A percentile compares a stretch with the other conserved stretches of the same genome.
phyloP scores from a whole-genome alignment of 1,140 invertebrate genomes.

The Saccostrea glomerata region DNA sequence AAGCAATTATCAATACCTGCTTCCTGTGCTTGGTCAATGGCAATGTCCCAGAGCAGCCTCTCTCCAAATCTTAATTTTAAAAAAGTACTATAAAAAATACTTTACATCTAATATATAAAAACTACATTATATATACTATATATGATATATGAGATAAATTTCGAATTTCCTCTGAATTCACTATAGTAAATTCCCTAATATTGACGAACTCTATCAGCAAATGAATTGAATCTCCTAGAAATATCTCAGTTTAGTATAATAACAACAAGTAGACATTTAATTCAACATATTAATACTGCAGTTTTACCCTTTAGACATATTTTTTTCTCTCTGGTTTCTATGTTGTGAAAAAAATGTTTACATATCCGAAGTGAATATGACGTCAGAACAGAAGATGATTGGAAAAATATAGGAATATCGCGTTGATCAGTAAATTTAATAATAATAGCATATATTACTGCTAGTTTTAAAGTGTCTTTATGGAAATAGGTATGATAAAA shows the following conservation, averaged over 20 bases:
- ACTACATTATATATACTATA: too few species aligned
- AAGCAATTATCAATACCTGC: constrained; percentile 51
- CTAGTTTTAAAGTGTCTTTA: too few species aligned
- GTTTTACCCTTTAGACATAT: constrained; percentile 34
- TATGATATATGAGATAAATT: neutral
- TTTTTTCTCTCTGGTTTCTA: constrained; percentile 14
- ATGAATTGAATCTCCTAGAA: neutral
- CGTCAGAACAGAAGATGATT: neutral
- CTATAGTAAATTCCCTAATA: neutral
- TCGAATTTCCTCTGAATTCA: neutral
- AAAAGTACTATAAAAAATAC: too few species aligned
- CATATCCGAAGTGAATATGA: constrained; percentile 20
- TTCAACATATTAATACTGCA: neutral
- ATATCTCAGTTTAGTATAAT: neutral
- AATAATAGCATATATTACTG: neutral
- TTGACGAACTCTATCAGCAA: neutral
- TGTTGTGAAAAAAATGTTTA: constrained; percentile 29
- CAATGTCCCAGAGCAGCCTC: constrained; percentile 66
- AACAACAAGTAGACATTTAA: neutral
- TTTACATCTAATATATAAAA: too few species aligned
- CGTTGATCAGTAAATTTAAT: neutral
- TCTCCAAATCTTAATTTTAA: constrained; percentile 54
- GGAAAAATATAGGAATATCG: neutral
- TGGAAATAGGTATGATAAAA: too few species aligned
- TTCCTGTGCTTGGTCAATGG: constrained; percentile 59